phyloP scores from a whole-genome alignment of 2,113 vertebrate genomes.

The Orcinus orca region DNA sequence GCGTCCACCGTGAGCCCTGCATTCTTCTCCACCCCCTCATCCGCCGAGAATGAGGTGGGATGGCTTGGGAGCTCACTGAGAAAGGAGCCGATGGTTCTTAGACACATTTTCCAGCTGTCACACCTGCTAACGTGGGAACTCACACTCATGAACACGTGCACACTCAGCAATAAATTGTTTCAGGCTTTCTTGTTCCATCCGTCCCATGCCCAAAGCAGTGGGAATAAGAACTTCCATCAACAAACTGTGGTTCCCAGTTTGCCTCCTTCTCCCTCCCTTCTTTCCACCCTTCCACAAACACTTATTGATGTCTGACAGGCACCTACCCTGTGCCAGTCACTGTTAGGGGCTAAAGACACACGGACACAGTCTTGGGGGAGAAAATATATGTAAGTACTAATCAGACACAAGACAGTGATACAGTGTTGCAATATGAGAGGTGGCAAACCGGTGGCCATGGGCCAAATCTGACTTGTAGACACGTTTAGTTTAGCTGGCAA shows the following conservation, averaged over 20 bases:
- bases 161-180: constrained; percentile 27
- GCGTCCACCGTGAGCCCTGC: neutral
- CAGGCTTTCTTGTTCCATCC: constrained; percentile 48
- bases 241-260: neutral
- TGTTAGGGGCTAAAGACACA: neutral
- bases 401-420: neutral
- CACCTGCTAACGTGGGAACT: constrained; percentile 45
- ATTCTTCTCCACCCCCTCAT: neutral
- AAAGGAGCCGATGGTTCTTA: constrained; percentile 21
- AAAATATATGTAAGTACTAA: neutral
- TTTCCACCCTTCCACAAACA: neutral
- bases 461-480: neutral
- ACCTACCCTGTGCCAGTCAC: neutral
- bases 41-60: neutral
- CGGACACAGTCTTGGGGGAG: neutral
- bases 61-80: neutral
- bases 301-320: neutral
- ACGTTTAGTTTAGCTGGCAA: neutral
- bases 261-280: neutral
- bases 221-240: constrained; percentile 25
- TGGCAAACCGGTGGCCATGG: neutral
- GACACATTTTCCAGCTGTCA: constrained; percentile 59
- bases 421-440: neutral
- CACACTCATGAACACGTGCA: neutral
- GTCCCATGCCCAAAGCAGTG: neutral